These are phyloP conservation scores for Sylvietta virens DNA, from an alignment of 2,113 vertebrate genomes.

Conservation along the genomic window DNA sequence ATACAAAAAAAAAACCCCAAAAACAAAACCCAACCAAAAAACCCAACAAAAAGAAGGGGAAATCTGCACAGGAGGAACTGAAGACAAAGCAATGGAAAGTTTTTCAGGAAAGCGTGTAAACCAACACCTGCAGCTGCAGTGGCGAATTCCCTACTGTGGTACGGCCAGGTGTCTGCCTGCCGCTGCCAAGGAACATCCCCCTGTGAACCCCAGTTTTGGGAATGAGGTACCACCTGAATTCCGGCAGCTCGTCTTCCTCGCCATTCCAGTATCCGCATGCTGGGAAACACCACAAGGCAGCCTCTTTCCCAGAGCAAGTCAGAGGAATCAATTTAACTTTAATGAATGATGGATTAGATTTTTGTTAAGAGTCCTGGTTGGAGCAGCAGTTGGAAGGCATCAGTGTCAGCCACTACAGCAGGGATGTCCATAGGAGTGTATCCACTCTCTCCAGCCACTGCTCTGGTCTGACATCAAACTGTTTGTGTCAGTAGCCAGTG, in stretches of 20 bases:
- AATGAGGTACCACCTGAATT: accelerated
- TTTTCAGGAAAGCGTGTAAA: background rate
- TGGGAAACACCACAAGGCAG: background rate
- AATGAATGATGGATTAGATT: background rate
- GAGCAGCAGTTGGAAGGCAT: background rate
- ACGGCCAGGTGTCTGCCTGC: background rate
- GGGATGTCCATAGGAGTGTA: accelerated
- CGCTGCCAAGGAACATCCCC: accelerated
- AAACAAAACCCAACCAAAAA: background rate
- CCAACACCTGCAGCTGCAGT: background rate
- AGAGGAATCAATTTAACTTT: background rate
- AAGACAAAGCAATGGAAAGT: background rate
- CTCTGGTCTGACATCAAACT: background rate
- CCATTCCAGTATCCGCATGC: background rate
- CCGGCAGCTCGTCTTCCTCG: accelerated
- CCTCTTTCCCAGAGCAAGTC: background rate
- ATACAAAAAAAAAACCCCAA: background rate
- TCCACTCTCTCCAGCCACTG: background rate
- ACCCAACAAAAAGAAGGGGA: too few relatives aligned
- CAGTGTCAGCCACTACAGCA: accelerated
- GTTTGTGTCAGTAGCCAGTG: accelerated
- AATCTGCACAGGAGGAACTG: background rate
- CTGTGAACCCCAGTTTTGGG: background rate
- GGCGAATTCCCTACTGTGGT: accelerated
- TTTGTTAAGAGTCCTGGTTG: background rate